Conservation (phyloP, 92 coral and sea anemone species). For the Epizoanthus rinbou region DNA sequence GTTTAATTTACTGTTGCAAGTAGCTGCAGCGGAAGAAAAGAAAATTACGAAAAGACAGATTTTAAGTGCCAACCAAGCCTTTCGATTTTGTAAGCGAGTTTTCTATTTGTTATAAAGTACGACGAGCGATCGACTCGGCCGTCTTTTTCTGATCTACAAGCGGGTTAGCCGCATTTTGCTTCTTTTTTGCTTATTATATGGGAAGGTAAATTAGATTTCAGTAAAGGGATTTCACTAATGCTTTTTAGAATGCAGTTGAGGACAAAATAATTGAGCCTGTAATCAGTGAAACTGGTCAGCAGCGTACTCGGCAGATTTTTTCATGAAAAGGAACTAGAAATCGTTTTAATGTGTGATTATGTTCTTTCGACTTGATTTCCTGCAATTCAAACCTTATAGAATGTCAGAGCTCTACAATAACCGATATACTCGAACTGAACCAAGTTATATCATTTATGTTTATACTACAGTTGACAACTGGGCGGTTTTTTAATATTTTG, state of each 20-base stretch:
- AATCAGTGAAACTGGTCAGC: no score
- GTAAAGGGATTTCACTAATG: no score
- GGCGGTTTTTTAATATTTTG: slow-evolving; percentile 1
- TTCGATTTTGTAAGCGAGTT: no score
- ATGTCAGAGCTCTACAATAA: neutral
- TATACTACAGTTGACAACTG: neutral
- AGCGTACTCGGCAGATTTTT: no score
- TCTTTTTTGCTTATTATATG: neutral
- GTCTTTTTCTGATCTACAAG: neutral
- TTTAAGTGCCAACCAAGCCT: no score
- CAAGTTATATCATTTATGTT: neutral
- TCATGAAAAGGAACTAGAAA: neutral
- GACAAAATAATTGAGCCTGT: no score
- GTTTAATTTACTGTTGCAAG: neutral
- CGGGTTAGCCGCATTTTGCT: neutral
- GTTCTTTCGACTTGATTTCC: no score
- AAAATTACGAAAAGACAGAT: neutral
- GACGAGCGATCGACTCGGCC: neutral
- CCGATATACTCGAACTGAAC: neutral
- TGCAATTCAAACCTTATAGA: neutral
- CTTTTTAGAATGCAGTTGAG: no score
- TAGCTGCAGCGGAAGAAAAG: neutral
- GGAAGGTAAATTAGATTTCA: no score
- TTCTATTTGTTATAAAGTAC: neutral
- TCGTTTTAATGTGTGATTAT: no score